Conservation (phyloP, 2,888 invertebrate species). For the Sinodicranocentrus sp. region DNA sequence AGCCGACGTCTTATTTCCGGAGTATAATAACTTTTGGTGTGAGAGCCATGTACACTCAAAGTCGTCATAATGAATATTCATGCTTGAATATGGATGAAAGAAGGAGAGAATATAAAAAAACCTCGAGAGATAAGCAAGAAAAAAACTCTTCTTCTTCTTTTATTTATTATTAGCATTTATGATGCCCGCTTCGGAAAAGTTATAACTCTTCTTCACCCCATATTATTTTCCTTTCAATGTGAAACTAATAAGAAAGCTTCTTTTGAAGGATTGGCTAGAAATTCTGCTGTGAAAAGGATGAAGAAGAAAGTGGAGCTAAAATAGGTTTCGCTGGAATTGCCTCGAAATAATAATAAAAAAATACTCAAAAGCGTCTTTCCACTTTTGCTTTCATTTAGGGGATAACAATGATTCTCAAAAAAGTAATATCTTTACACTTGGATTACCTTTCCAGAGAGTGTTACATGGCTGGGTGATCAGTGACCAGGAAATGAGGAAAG, state of each 20-base stretch:
- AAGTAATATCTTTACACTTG: no score
- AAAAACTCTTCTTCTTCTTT: neutral
- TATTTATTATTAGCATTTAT: neutral
- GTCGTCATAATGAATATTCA: constrained; percentile 23
- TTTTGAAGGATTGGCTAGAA: neutral
- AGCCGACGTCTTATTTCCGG: constrained; percentile 50
- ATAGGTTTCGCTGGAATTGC: constrained; percentile 39
- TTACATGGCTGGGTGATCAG: no score
- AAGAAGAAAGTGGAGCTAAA: constrained; percentile 20
- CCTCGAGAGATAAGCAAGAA: no score
- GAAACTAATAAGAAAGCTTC: neutral
- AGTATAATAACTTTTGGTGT: constrained; percentile 48
- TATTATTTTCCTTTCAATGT: constrained; percentile 2
- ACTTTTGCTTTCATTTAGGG: no score
- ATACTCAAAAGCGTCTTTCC: no score
- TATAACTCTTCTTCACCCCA: no score
- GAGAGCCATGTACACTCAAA: neutral
- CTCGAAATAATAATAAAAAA: neutral
- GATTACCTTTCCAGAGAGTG: no score
- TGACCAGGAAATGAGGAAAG: no score
- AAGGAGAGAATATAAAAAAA: constrained; percentile 20
- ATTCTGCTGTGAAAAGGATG: neutral
- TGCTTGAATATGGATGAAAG: constrained; percentile 32
- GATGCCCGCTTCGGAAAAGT: no score
- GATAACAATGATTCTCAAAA: no score